Base-by-base conservation (phyloP, 2,113 vertebrate genomes). In the Scomber japonicus region DNA sequence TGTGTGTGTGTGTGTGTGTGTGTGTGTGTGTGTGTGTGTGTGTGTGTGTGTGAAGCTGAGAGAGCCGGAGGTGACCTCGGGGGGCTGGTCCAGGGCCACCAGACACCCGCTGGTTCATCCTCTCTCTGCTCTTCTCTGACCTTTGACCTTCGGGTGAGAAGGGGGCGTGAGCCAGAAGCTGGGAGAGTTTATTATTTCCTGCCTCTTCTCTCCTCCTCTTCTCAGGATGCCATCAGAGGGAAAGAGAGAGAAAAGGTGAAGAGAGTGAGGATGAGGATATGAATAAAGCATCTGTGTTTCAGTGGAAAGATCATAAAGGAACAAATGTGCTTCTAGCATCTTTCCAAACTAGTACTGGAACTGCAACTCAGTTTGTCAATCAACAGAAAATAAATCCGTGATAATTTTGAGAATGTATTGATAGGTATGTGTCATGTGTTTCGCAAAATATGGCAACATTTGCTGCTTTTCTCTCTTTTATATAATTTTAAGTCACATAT, bases 131-230 rank as follows among this genome's bases (percentile, higher is more conserved):
- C 77, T 68, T 77, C 12, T 9, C 45, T 93, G 95, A 97, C 96
- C 97, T 94, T 94, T 96, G 86, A 97, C 94, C 95, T 87, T 91
- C 84, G 95, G 94, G 95, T 96, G 95, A 96, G 92, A 94, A 86
- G 87, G 92, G 94, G 95, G 94, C 83, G 90, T 94, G 94, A 88
- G 87, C 87, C 93, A 92, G 95, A 91, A 94, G 96, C 95, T 96
- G 95, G 94, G 94, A 94, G 96, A 97, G 96, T 97, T 97, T 96
- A 97, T 98, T 97, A 97, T 97, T 97, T 98, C 96, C 97, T 96
- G 95, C 93, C 93, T 95, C 93, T 93, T 92, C 95, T 95, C 94
- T 94, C 94, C 93, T 93, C 53, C 74, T 88, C 87, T 89, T 95
- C 81, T 83, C 53, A 64, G 53, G 77, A 84, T 80, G 67, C 60